These are phyloP conservation scores for Saturnia pavonia DNA, from an alignment of 2,888 invertebrate genomes.

Conservation along the genomic window DNA sequence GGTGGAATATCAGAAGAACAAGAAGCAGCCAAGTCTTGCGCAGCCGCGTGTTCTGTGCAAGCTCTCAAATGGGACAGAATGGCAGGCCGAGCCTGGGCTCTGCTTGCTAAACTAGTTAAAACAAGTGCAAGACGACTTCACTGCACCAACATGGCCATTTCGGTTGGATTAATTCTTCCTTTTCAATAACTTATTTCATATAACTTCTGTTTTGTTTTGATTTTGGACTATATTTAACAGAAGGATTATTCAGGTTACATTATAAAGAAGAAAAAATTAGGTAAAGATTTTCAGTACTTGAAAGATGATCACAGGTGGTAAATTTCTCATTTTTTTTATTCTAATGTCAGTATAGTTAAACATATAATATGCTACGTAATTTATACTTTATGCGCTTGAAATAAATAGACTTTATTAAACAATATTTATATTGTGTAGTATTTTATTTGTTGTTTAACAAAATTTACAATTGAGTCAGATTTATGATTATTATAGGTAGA, in stretches of 20 bases:
- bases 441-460: neutral
- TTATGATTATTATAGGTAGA: no score
- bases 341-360: neutral
- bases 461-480: no score
- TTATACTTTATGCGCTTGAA: neutral
- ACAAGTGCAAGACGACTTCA: constrained; percentile 55
- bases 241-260: no score
- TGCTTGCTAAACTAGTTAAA: constrained; percentile 51
- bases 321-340: no score
- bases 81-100: constrained; percentile 62
- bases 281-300: no score
- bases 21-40: constrained; percentile 39
- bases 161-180: neutral
- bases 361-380: neutral
- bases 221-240: no score
- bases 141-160: constrained; percentile 58
- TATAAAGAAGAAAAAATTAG: no score
- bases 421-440: neutral
- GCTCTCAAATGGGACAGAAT: constrained; percentile 64
- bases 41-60: constrained; percentile 57
- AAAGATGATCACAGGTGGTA: no score
- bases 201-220: no score
- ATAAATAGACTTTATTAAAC: neutral
- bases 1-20: constrained; percentile 42
- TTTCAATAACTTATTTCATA: neutral